These are phyloP conservation scores for Chionodraco myersi DNA, from an alignment of 2,113 vertebrate species.

Conservation along the genomic window DNA sequence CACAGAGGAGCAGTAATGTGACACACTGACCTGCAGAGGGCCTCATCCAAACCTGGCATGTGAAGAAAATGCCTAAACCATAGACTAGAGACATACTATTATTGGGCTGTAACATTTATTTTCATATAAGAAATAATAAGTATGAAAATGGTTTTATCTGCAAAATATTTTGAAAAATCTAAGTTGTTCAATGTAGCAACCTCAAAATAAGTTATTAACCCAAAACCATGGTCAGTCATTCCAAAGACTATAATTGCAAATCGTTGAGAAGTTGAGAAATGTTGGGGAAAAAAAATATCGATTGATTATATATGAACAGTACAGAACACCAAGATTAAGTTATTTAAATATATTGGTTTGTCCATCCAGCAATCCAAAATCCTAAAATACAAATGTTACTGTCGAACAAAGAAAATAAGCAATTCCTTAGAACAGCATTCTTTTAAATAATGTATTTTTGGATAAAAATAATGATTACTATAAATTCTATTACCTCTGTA, in stretches of 20 bases:
- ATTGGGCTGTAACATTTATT: not conserved
- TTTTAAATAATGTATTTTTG: no score
- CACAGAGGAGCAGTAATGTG: slow-evolving; percentile 68
- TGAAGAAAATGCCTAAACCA: not conserved
- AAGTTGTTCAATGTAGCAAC: no score
- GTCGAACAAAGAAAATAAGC: not conserved
- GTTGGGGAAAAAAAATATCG: no score
- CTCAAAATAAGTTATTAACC: no score
- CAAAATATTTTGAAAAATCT: no score
- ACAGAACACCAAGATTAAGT: no score
- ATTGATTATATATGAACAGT: no score
- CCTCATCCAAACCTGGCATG: not conserved
- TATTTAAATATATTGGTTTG: not conserved
- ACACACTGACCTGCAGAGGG: slow-evolving; percentile 59
- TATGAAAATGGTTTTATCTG: not conserved
- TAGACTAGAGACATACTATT: not conserved
- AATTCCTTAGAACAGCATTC: not conserved
- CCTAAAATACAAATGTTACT: not conserved
- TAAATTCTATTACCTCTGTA: not conserved
- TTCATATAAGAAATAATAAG: not conserved
- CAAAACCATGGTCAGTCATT: not conserved
- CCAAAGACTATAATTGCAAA: not conserved
- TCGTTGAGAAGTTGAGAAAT: no score
- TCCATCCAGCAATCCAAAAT: not conserved
- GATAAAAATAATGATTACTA: no score